phyloP scores from a whole-genome alignment of 2,888 invertebrate genomes.

The Phytoseiulus persimilis region DNA sequence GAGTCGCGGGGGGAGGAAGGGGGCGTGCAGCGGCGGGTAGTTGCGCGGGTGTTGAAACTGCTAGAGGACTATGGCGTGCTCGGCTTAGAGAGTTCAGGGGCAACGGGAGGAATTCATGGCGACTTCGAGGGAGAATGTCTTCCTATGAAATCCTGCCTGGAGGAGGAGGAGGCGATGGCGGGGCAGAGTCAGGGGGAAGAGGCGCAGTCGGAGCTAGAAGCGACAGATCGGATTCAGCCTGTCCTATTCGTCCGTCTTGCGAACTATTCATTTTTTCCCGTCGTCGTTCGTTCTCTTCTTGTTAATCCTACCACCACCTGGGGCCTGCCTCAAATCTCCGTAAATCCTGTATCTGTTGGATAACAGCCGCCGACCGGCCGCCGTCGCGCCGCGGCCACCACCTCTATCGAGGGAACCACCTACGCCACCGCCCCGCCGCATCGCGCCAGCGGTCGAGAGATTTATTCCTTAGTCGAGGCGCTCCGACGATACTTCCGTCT shows the following conservation, averaged over 20 bases:
- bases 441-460: too few species aligned
- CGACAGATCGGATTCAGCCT: not conserved
- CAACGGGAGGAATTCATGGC: not conserved
- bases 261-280: not conserved
- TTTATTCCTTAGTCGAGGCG: too few species aligned
- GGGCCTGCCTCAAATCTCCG: not conserved
- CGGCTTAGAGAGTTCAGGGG: not conserved
- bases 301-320: not conserved
- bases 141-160: not conserved
- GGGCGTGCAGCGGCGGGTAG: not conserved
- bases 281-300: not conserved
- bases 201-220: not conserved
- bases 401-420: too few species aligned
- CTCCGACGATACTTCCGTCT: too few species aligned
- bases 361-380: not conserved
- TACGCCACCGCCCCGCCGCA: too few species aligned
- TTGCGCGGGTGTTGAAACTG: not conserved
- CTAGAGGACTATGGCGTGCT: not conserved
- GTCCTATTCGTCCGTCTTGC: not conserved
- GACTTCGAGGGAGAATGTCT: not conserved
- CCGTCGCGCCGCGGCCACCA: not conserved
- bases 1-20: not conserved
- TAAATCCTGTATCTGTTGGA: not conserved
- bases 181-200: not conserved
- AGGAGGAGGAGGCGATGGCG: not conserved